phyloP scores from a whole-genome alignment of 2,888 invertebrate genomes.

The Pterostichus niger region DNA sequence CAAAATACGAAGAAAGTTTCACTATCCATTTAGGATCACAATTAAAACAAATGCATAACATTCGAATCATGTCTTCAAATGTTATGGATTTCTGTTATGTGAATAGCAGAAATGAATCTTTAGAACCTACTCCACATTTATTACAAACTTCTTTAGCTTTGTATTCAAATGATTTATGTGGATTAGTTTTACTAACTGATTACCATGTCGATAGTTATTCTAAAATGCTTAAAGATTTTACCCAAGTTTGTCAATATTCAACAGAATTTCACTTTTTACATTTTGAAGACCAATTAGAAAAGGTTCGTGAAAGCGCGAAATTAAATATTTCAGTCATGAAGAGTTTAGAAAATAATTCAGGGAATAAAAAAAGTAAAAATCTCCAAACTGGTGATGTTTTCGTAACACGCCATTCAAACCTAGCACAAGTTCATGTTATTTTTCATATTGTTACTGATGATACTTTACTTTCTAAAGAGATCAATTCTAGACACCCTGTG shows the following conservation, averaged over 20 bases:
- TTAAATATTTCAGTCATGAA: slow-evolving; percentile 54
- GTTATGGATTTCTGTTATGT: slow-evolving; percentile 88
- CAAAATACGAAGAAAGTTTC: slow-evolving; percentile 93
- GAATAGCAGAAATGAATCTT: slow-evolving; percentile 72
- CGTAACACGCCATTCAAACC: slow-evolving; percentile 93
- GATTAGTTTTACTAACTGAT: slow-evolving; percentile 90
- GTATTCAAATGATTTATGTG: slow-evolving; percentile 94
- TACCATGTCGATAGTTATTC: slow-evolving; percentile 75
- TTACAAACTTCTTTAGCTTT: slow-evolving; percentile 96
- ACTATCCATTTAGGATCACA: slow-evolving; percentile 99
- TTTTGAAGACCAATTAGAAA: slow-evolving; percentile 91
- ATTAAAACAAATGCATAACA: slow-evolving; percentile 98
- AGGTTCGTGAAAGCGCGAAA: slow-evolving; percentile 78
- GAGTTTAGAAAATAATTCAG: slow-evolving; percentile 69
- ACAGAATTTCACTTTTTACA: slow-evolving; percentile 97
- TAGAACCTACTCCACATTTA: slow-evolving; percentile 86
- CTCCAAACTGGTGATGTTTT: slow-evolving; percentile 92
- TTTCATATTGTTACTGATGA: slow-evolving; percentile 98
- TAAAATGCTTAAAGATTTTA: slow-evolving; percentile 80
- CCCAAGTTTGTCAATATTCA: slow-evolving; percentile 85
- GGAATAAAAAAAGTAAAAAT: slow-evolving; percentile 77
- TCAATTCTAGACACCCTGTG: slow-evolving; percentile 96
- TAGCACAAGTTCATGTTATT: slow-evolving; percentile 95
- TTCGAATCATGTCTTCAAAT: slow-evolving; percentile 92
- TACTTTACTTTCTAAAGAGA: slow-evolving; percentile 84